phyloP scores from a whole-genome alignment of 2,113 vertebrate species.

The Cyanoramphus novaezelandiae region DNA sequence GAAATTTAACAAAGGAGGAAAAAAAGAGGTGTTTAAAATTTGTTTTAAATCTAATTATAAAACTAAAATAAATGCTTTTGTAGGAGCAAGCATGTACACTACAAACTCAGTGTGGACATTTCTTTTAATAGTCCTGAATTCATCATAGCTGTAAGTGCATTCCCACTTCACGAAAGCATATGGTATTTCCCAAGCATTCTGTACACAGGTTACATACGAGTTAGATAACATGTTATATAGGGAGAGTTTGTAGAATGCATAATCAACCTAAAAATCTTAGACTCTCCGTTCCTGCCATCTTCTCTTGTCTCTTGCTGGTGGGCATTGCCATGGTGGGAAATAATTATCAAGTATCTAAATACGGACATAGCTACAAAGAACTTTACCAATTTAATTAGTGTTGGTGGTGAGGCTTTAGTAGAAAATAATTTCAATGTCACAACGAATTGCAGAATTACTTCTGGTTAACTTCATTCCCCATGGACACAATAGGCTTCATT shows the following conservation, averaged over 20 bases:
- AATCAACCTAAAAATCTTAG: background rate
- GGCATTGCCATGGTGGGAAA: background rate
- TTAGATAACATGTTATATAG: background rate
- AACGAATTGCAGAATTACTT: constrained; percentile 55
- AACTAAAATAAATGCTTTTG: background rate
- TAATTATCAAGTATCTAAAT: constrained; percentile 18
- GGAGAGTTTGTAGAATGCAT: background rate
- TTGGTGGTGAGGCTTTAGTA: background rate
- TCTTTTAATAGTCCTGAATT: background rate
- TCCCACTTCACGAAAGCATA: background rate
- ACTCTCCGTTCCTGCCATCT: background rate
- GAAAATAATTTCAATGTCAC: background rate
- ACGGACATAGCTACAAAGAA: background rate
- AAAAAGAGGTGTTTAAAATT: background rate
- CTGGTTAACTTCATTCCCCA: constrained; percentile 45
- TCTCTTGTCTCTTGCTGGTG: background rate
- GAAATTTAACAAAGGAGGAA: background rate
- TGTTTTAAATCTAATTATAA: background rate
- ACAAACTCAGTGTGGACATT: background rate
- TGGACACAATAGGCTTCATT: constrained; percentile 45
- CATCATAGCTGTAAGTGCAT: background rate
- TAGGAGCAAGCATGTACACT: background rate
- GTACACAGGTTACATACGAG: background rate
- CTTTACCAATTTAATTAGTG: constrained; percentile 1
- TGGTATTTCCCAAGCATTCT: background rate